phyloP scores from a whole-genome alignment of 2,113 vertebrate genomes.

The Rhinoptilus africanus region DNA sequence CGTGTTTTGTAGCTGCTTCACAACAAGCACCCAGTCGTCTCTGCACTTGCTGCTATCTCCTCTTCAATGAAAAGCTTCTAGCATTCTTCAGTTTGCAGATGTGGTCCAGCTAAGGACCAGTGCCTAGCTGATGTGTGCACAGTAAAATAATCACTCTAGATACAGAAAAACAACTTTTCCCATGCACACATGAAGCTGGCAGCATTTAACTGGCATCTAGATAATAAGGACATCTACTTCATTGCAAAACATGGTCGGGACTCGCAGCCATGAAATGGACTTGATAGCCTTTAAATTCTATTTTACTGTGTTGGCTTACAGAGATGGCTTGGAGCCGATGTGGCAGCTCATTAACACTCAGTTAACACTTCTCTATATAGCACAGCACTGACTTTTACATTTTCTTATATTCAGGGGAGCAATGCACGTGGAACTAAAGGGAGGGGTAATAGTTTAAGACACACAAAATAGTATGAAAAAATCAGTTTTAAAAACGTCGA shows the following conservation, averaged over 20 bases:
- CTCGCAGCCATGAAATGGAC: neutral
- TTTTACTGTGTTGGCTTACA: conserved; percentile 62
- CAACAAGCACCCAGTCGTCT: neutral
- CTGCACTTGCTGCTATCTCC: neutral
- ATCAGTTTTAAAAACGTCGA: neutral
- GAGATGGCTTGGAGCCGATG: conserved; percentile 45
- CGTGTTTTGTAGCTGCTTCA: neutral
- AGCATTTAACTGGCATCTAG: conserved; percentile 50
- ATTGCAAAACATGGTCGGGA: conserved; percentile 54
- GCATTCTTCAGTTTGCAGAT: neutral
- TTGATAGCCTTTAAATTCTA: conserved; percentile 58
- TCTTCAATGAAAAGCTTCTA: neutral
- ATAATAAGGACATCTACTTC: conserved; percentile 63
- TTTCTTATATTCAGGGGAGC: conserved; percentile 70
- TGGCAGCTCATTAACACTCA: conserved; percentile 75
- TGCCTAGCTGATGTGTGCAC: neutral
- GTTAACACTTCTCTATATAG: conserved; percentile 70
- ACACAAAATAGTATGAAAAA: conserved; percentile 49
- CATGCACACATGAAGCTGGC: neutral
- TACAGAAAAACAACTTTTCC: neutral
- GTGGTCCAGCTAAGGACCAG: neutral
- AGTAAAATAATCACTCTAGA: neutral
- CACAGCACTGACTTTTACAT: conserved; percentile 63
- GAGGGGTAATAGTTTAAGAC: conserved; percentile 61
- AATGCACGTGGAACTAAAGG: conserved; percentile 60